Base-by-base conservation (phyloP, 2,797 vertebrate genomes). In the Cossypha niveicapilla region DNA sequence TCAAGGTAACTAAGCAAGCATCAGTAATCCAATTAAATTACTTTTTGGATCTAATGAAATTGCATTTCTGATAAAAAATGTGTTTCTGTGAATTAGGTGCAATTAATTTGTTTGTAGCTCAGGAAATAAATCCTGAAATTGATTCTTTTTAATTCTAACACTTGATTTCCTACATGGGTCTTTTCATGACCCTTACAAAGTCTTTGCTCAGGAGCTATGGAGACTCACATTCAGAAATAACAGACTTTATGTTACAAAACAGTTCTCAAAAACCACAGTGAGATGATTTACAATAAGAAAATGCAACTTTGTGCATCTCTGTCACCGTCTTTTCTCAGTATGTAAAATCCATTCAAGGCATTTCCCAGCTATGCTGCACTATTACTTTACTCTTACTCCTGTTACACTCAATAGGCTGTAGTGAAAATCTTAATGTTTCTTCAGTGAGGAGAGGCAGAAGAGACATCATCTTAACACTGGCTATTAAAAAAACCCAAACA, bases 1-100 rank as follows among this genome's bases (percentile, higher is more conserved):
- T 84, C 45, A 83, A 81, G 45, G 75, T 81, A 95, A 80, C 58
- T 90, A 92, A 91, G 58, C 32, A 88, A 91, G n/a, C 60, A 78
- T 42, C 34, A 92, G 39, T 71, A 92, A 93, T 57, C 48, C 23
- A 77, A 65, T 56, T 10, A 91, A 71, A 82, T 73, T n/a, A 84
- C 42, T 82, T 91, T 92, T 22, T 85, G 34, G 22, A 39, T 39
- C 34, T 27, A 66, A 47, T 39, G 28, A 18, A 96, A 91, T 93
- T 86, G 78, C 42, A 93, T 57, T 86, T 92, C 58, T 74, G 39
- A 78, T 42, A 74, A 94, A 93, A 80, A 75, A 82, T 24, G 18
- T 37, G 66, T 66, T 94, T 92, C 41, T 92, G 37, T 80, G 88
- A 95, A 94, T 65, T 87, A 37, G 93, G 47, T 9, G 18, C 18